phyloP scores from a whole-genome alignment of 2,888 invertebrate species.

The Papilio elwesi region DNA sequence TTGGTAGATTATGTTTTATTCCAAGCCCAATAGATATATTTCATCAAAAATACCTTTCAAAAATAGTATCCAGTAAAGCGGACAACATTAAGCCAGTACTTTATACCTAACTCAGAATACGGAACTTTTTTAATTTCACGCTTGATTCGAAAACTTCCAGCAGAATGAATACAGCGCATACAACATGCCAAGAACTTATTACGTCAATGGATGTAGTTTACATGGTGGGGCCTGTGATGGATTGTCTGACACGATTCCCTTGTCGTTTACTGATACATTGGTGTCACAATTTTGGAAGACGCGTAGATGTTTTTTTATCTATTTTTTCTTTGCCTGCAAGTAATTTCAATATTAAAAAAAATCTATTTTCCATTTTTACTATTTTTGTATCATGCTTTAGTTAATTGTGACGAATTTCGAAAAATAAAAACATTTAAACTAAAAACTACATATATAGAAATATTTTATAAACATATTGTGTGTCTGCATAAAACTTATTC shows the following conservation, averaged over 20 bases:
- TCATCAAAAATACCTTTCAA: background rate
- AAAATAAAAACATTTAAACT: too few species aligned
- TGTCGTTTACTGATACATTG: constrained; percentile 28
- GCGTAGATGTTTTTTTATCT: background rate
- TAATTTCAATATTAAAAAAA: background rate
- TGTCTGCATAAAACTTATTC: too few species aligned
- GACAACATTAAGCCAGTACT: constrained; percentile 33
- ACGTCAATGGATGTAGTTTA: constrained; percentile 22
- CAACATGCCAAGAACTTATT: constrained; percentile 59
- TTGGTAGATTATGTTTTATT: background rate
- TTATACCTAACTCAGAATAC: constrained; percentile 55
- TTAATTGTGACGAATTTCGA: too few species aligned
- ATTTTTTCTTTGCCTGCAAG: background rate
- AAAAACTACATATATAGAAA: too few species aligned
- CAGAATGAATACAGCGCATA: constrained; percentile 53
- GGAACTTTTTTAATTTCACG: constrained; percentile 82
- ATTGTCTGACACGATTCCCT: constrained; percentile 48
- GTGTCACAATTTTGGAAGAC: constrained; percentile 6
- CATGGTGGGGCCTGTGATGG: constrained; percentile 52
- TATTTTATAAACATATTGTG: too few species aligned
- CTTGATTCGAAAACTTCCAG: constrained; percentile 71
- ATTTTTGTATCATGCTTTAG: too few species aligned
- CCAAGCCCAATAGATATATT: background rate
- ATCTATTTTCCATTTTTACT: too few species aligned
- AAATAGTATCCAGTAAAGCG: constrained; percentile 34